A percentile compares a stretch with the other conserved stretches of the same genome.
Conservation (phyloP, 2,797 vertebrate species). For the Artibeus jamaicensis region DNA sequence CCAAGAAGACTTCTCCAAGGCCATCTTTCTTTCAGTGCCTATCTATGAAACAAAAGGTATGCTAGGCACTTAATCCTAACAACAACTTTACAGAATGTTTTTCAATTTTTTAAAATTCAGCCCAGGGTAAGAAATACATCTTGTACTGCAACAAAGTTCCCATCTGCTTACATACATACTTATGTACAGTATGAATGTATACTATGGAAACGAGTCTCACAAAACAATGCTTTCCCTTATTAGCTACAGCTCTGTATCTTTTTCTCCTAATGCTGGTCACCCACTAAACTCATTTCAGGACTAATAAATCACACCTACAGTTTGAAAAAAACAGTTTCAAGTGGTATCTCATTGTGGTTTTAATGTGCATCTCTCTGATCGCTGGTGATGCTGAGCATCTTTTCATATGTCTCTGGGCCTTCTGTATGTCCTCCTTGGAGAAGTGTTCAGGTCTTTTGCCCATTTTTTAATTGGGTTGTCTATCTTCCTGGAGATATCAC, state of each 20-base stretch:
- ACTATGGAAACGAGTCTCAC: background rate
- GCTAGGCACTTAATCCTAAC: background rate
- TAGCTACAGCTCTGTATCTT: background rate
- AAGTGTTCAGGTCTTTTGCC: too few relatives aligned
- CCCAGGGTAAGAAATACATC: background rate
- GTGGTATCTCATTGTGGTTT: too few relatives aligned
- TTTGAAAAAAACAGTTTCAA: background rate
- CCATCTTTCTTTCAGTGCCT: background rate
- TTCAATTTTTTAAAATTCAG: background rate
- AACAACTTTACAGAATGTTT: background rate
- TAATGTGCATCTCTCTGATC: too few relatives aligned
- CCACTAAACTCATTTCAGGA: constrained; percentile 6
- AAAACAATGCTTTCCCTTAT: background rate
- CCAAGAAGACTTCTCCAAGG: background rate
- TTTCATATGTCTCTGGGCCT: too few relatives aligned
- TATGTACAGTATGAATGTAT: background rate
- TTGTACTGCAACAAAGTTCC: background rate
- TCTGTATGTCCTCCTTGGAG: too few relatives aligned
- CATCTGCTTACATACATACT: background rate
- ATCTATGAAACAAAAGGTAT: background rate
- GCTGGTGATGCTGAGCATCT: too few relatives aligned
- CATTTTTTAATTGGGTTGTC: too few relatives aligned
- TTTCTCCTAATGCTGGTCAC: background rate
- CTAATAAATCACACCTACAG: background rate
- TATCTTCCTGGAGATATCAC: too few relatives aligned